Evolutionary conservation across 2,888 invertebrate genomes (phyloP), one percentile per base, ranked within the genome.

Genomic region (Endotricha flammealis): DNA sequence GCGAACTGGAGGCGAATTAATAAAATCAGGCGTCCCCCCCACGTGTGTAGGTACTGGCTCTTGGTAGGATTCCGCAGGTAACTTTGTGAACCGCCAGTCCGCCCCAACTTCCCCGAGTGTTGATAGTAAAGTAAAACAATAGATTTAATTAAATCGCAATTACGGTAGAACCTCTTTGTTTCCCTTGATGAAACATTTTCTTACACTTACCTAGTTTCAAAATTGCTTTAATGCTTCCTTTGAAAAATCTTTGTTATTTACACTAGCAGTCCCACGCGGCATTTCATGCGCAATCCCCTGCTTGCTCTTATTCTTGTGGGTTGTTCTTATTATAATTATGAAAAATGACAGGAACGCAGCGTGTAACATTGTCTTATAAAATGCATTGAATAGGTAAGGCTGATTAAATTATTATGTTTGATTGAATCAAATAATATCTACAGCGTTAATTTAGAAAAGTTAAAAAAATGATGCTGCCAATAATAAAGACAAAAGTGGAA

Each of bases 1-100:
- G 80, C 65, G 63, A 70, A 67, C 60, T 64, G 62, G 50, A 51
- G 53, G 58, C 50, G 70, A 70, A 74, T 77, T 75, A 76, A 69
- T 70, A 70, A 68, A 60, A 55, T 54, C 32, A 23, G 11, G 13
- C 6, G 7, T n/a, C 20, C 7, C 8, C 6, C 3, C 2, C 20
- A 20, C 20, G 7, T 20, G 4, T 7, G n/a, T n/a, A n/a, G n/a
- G n/a, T n/a, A n/a, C n/a, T 2, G 20, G 20, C 20, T 20, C 20
- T n/a, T 6, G n/a, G n/a, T 27, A 27, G 12, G 27, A 27, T 8
- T 27, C 27, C 12, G 28, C 28, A 11, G 22, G 22, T 14, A 13
- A 32, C 9, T 23, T 9, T 6, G 20, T 31, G 5, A n/a, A 23
- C 12, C 20, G n/a, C 8, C 7, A n/a, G 7, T n/a, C 7, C 20